Conservation (phyloP, 2,797 vertebrate genomes). For the Monodelphis domestica region DNA sequence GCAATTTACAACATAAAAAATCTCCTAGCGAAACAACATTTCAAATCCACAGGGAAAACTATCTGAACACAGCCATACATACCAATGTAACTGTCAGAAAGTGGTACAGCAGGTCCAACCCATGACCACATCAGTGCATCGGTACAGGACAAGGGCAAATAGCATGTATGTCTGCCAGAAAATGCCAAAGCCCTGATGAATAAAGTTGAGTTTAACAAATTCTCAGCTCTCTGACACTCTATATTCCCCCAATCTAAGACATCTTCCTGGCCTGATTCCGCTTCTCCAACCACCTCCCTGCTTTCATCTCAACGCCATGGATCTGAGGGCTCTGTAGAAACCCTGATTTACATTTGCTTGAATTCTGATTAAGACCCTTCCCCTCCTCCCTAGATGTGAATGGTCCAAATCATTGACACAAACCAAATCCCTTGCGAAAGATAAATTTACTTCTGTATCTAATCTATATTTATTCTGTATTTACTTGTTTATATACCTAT, state of each 20-base stretch:
- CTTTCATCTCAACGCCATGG: background rate
- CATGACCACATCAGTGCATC: background rate
- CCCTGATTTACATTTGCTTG: background rate
- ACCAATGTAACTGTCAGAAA: background rate
- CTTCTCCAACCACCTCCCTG: background rate
- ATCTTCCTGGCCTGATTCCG: too few relatives aligned
- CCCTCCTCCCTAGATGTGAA: background rate
- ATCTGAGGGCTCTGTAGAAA: background rate
- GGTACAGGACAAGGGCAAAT: background rate
- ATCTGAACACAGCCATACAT: background rate
- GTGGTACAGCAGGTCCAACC: background rate
- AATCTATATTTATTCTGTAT: background rate
- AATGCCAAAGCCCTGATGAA: background rate
- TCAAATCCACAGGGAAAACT: background rate
- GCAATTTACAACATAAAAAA: background rate
- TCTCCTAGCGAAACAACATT: background rate
- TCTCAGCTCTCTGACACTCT: background rate
- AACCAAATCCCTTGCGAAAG: background rate
- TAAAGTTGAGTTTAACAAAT: background rate
- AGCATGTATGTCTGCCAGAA: background rate
- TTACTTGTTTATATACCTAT: background rate
- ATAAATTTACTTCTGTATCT: background rate
- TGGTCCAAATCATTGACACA: background rate
- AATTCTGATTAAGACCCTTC: background rate
- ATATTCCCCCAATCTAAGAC: background rate